Evolutionary conservation across 1,140 invertebrate species (phyloP).

Genomic region (Pinna nobilis): DNA sequence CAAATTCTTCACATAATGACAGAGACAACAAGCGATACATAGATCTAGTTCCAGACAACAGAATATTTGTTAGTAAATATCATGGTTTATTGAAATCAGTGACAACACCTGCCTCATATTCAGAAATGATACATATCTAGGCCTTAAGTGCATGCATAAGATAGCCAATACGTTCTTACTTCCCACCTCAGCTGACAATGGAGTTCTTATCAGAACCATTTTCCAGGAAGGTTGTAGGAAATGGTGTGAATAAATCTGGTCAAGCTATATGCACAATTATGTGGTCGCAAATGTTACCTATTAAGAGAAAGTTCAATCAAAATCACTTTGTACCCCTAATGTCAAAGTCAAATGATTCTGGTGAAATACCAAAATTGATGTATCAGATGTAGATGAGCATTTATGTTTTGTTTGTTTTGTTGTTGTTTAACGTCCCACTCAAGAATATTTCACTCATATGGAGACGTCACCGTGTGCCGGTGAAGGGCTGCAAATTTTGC

Average conservation of each 20-base stretch:
- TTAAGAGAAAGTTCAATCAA: not conserved
- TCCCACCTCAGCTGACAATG: not conserved
- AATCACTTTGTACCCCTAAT: conserved; percentile 36
- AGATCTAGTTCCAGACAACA: conserved; percentile 30
- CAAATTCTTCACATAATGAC: conserved; percentile 2
- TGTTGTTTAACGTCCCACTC: no score
- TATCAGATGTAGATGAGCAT: no score
- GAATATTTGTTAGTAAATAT: conserved; percentile 27
- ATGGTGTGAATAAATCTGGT: conserved; percentile 14
- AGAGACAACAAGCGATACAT: not conserved
- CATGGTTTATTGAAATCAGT: not conserved
- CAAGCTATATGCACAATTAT: conserved; percentile 7
- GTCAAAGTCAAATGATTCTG: no score
- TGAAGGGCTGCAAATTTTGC: no score
- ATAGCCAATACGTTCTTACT: conserved; percentile 25
- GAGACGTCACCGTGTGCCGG: no score
- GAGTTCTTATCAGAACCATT: conserved; percentile 21
- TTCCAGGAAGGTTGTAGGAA: conserved; percentile 19
- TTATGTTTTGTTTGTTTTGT: no score
- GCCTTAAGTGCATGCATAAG: conserved; percentile 19
- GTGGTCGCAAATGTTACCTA: conserved; percentile 6
- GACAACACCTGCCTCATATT: not conserved
- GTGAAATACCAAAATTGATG: no score
- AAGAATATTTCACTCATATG: no score
- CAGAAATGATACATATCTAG: conserved; percentile 37